These are phyloP conservation scores for Amyelois transitella DNA, from an alignment of 1,140 invertebrate genomes.

Conservation along the genomic window DNA sequence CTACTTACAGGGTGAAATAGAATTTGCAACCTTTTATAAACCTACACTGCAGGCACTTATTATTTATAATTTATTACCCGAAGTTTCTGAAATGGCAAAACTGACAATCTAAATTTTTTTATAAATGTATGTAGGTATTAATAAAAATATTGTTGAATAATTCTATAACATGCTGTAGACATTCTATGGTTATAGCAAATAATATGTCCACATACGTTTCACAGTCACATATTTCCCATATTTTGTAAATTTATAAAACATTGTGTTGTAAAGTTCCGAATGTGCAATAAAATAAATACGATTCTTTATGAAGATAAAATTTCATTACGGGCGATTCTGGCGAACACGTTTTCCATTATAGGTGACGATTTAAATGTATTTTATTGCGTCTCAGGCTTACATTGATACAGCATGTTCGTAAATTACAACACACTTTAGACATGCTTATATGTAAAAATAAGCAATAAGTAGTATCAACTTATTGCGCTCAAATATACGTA, in stretches of 20 bases:
- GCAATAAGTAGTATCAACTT: neutral
- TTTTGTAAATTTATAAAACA: neutral
- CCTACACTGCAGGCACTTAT: too few species aligned
- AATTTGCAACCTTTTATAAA: too few species aligned
- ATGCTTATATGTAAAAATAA: neutral
- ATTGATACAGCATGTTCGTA: constrained; percentile 3
- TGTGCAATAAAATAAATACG: constrained; percentile 1
- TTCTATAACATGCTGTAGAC: too few species aligned
- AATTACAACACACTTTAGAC: constrained; percentile 3
- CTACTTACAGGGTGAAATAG: too few species aligned
- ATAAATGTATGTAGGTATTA: too few species aligned
- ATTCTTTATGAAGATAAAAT: constrained; percentile 7
- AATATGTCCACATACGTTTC: neutral
- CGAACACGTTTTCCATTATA: constrained; percentile 1
- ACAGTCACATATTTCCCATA: too few species aligned
- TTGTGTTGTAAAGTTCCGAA: neutral
- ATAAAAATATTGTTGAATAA: too few species aligned
- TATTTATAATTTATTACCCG: too few species aligned
- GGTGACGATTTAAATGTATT: constrained; percentile 4
- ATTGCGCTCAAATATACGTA: neutral
- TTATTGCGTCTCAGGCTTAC: constrained; percentile 3
- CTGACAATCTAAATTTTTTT: too few species aligned
- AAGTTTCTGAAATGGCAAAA: too few species aligned
- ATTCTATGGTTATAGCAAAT: neutral
- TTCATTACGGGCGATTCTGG: constrained; percentile 1